These are phyloP conservation scores for Montipora sp. DNA, from an alignment of 64 coral and sea anemone species.

Conservation along the genomic window DNA sequence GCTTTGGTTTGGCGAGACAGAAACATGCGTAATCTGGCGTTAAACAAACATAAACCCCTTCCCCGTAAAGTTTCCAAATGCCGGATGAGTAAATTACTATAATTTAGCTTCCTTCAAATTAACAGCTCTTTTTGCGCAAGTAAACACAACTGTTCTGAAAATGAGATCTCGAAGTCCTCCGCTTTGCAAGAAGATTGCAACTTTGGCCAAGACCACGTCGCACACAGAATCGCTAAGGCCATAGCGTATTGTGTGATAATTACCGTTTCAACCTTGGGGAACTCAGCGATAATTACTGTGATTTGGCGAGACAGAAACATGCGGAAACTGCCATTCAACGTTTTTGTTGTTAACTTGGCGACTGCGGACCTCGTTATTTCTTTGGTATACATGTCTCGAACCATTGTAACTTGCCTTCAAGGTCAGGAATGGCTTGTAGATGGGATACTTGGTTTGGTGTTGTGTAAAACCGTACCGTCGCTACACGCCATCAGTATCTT, in stretches of 20 bases:
- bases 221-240: background rate
- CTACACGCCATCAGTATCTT: constrained; percentile 33
- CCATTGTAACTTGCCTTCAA: constrained; percentile 25
- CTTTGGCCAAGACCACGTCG: background rate
- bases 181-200: background rate
- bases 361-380: constrained; percentile 51
- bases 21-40: no score
- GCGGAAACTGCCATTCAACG: constrained; percentile 36
- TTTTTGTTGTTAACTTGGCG: constrained; percentile 54
- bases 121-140: background rate
- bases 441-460: constrained; percentile 13
- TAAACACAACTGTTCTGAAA: background rate
- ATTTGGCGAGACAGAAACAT: constrained; percentile 16
- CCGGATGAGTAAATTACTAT: no score
- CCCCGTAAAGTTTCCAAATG: no score
- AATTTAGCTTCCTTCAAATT: background rate
- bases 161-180: background rate
- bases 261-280: constrained; percentile 19
- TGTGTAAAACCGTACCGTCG: constrained; percentile 57
- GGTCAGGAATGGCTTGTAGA: constrained; percentile 28
- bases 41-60: no score
- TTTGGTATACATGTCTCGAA: constrained; percentile 47
- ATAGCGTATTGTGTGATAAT: constrained; percentile 47
- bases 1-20: no score
- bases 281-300: constrained; percentile 34